Conservation (phyloP, 2,113 vertebrate genomes). For the Rousettus leschenaultii region DNA sequence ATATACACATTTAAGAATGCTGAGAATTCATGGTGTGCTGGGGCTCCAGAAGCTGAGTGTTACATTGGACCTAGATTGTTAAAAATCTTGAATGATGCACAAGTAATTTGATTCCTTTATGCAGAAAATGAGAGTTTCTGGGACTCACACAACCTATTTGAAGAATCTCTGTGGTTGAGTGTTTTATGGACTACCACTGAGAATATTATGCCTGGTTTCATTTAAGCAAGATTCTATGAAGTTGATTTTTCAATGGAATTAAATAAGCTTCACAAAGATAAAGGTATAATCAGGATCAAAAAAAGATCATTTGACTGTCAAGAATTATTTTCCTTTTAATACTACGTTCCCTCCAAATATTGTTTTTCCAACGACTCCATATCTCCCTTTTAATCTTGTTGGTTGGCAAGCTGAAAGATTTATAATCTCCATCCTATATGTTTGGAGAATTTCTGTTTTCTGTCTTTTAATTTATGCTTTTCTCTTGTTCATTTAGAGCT, state of each 20-base stretch:
- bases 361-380: neutral
- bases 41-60: neutral
- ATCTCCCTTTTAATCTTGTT: neutral
- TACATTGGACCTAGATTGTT: neutral
- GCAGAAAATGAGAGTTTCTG: neutral
- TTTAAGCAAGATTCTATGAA: neutral
- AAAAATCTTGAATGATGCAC: neutral
- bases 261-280: neutral
- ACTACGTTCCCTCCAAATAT: neutral
- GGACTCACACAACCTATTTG: neutral
- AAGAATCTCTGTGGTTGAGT: neutral
- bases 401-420: neutral
- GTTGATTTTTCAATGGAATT: neutral
- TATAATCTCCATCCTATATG: neutral
- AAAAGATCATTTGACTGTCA: neutral
- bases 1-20: neutral
- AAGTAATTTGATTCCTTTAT: neutral
- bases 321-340: neutral
- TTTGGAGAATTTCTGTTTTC: neutral
- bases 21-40: neutral
- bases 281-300: conserved; percentile 1
- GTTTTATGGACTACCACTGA: neutral
- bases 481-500: neutral
- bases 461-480: neutral
- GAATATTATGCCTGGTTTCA: neutral